Evolutionary conservation across 2,888 invertebrate species (phyloP).

Genomic region (Cataglyphis livida): DNA sequence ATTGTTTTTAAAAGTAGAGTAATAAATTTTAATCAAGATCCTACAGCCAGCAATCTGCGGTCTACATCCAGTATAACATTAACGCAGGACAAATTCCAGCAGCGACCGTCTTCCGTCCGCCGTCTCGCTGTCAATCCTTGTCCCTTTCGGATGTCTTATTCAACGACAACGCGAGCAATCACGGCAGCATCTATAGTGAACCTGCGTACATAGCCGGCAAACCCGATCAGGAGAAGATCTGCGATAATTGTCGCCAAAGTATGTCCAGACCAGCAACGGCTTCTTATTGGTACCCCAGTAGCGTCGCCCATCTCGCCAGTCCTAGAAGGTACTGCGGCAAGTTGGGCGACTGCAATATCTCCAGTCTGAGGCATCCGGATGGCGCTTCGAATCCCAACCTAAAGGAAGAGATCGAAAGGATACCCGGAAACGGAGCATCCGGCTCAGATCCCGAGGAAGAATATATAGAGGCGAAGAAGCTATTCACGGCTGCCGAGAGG

Average conservation of each 20-base stretch:
- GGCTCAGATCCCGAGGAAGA: conserved; percentile 87
- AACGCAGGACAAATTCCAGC: conserved; percentile 81
- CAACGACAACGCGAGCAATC: conserved; percentile 89
- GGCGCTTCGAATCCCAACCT: conserved; percentile 97
- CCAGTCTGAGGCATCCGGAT: conserved; percentile 94
- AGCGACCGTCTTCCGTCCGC: conserved; percentile 84
- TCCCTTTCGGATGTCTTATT: conserved; percentile 90
- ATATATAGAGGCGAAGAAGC: conserved; percentile 85
- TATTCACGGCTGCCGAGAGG: conserved; percentile 81
- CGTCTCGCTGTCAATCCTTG: conserved; percentile 90
- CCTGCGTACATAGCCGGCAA: conserved; percentile 89
- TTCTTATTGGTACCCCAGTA: conserved; percentile 88
- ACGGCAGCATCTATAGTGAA: conserved; percentile 95
- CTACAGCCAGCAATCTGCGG: conserved; percentile 31
- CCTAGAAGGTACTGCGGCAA: conserved; percentile 90
- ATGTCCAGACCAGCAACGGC: conserved; percentile 90
- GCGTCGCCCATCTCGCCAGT: conserved; percentile 86
- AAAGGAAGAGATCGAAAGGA: conserved; percentile 89
- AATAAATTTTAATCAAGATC: conserved; percentile 19
- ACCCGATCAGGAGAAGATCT: conserved; percentile 90
- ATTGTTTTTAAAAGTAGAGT: neutral
- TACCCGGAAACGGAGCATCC: conserved; percentile 89
- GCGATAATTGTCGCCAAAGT: conserved; percentile 91
- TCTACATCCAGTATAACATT: conserved; percentile 71
- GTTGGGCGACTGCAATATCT: conserved; percentile 87